Evolutionary conservation across 1,140 invertebrate species (phyloP).

Genomic region (Rhynchophorus ferrugineus): DNA sequence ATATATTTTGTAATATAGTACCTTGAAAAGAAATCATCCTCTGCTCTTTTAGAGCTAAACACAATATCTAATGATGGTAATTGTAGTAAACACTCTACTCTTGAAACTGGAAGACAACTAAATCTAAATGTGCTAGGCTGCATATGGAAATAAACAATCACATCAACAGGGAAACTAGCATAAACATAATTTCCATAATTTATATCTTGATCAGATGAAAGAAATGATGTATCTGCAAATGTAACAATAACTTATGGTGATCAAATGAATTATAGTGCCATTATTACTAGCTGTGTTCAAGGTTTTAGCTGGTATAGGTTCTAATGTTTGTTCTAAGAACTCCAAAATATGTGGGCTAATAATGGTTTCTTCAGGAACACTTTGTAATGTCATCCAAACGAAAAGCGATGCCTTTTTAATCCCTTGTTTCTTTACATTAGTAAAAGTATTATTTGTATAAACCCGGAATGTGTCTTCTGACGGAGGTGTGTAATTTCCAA

Average conservation of each 20-base stretch:
- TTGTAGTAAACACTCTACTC: constrained; percentile 93
- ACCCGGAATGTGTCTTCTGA: constrained; percentile 9
- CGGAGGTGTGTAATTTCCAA: constrained; percentile 25
- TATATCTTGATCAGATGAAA: constrained; percentile 46
- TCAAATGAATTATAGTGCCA: too few species aligned
- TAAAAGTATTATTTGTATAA: constrained; percentile 14
- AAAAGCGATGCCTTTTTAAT: constrained; percentile 89
- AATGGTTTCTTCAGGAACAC: constrained; percentile 91
- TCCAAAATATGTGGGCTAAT: constrained; percentile 92
- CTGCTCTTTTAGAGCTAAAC: constrained; percentile 82
- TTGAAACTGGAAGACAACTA: constrained; percentile 89
- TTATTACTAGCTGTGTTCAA: constrained; percentile 30
- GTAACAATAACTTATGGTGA: neutral
- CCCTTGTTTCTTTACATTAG: constrained; percentile 47
- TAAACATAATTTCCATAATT: constrained; percentile 73
- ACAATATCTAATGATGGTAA: constrained; percentile 91
- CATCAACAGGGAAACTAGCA: constrained; percentile 94
- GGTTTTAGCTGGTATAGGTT: constrained; percentile 77
- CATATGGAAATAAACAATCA: constrained; percentile 97
- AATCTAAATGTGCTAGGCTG: constrained; percentile 94
- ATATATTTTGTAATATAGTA: constrained; percentile 16
- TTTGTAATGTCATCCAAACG: constrained; percentile 92
- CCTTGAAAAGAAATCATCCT: constrained; percentile 53
- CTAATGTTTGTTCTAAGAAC: constrained; percentile 89
- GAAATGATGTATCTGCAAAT: constrained; percentile 30